Evolutionary conservation across 2,888 invertebrate genomes (phyloP).

Genomic region (Schrankia costaestrigalis): DNA sequence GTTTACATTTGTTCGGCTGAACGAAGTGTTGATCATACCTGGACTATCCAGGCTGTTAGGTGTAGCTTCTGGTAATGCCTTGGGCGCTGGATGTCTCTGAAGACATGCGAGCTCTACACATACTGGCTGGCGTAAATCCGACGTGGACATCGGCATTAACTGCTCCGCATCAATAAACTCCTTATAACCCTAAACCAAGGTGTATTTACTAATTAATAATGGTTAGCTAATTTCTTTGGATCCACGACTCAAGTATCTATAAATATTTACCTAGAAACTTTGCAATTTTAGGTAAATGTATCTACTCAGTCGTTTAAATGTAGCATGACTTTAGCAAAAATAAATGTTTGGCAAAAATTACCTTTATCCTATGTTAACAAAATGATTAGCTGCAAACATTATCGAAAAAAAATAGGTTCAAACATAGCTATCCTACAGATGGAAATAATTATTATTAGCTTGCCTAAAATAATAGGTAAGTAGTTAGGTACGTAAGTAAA

Average conservation of each 20-base stretch:
- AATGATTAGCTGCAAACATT: conserved; percentile 24
- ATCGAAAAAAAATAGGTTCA: conserved; percentile 18
- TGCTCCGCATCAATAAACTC: conserved; percentile 95
- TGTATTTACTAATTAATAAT: conserved; percentile 12
- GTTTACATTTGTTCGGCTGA: conserved; percentile 32
- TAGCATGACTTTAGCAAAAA: neutral
- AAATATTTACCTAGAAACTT: neutral
- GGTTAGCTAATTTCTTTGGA: neutral
- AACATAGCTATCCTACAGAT: conserved; percentile 14
- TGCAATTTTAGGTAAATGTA: too few relatives aligned
- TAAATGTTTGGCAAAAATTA: conserved; percentile 13
- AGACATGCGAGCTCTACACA: conserved; percentile 89
- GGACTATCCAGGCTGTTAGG: conserved; percentile 77
- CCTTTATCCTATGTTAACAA: conserved; percentile 27
- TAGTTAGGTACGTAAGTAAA: conserved; percentile 19
- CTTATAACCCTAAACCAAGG: conserved; percentile 87
- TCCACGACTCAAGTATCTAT: neutral
- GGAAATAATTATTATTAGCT: conserved; percentile 12
- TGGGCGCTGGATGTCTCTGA: conserved; percentile 79
- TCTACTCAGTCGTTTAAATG: neutral
- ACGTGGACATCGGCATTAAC: conserved; percentile 91
- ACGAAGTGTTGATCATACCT: conserved; percentile 46
- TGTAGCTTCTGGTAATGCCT: conserved; percentile 72
- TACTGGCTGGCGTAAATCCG: conserved; percentile 90
- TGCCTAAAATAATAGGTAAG: conserved; percentile 22